phyloP scores from a whole-genome alignment of 2,888 invertebrate genomes.

The Salticus scenicus region DNA sequence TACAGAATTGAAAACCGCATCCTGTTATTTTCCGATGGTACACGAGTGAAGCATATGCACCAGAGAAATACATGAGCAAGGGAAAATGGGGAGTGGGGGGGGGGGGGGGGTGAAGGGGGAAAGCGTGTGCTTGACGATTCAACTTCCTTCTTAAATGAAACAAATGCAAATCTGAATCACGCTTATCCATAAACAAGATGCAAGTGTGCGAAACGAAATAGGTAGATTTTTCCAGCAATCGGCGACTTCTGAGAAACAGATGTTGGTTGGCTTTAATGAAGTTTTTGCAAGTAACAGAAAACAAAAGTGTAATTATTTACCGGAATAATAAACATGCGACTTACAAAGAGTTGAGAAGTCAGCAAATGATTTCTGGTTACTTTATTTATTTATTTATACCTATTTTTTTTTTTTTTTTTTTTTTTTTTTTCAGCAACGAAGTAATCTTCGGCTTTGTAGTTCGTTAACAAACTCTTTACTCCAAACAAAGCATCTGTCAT shows the following conservation, averaged over 20 bases:
- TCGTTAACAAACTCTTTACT: not conserved
- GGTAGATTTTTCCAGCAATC: not conserved
- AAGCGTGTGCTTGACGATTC: not conserved
- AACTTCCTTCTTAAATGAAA: conserved; percentile 5
- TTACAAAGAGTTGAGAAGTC: not conserved
- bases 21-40: not conserved
- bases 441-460: not conserved
- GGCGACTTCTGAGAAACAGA: not conserved
- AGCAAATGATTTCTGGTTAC: not conserved
- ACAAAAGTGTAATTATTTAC: conserved; percentile 4
- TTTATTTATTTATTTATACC: not conserved
- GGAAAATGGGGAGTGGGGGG: too few relatives aligned
- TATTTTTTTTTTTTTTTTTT: too few relatives aligned
- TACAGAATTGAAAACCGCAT: not conserved
- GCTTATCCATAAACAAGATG: not conserved
- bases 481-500: not conserved
- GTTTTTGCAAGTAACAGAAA: not conserved
- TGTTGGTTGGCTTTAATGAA: not conserved
- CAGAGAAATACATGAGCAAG: too few relatives aligned
- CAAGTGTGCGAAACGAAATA: not conserved
- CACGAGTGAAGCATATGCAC: too few relatives aligned
- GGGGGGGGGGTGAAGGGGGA: not conserved
- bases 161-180: not conserved
- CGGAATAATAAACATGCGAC: not conserved
- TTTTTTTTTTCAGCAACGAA: too few relatives aligned